phyloP scores from a whole-genome alignment of 2,797 vertebrate species.

The Vespertilio murinus region DNA sequence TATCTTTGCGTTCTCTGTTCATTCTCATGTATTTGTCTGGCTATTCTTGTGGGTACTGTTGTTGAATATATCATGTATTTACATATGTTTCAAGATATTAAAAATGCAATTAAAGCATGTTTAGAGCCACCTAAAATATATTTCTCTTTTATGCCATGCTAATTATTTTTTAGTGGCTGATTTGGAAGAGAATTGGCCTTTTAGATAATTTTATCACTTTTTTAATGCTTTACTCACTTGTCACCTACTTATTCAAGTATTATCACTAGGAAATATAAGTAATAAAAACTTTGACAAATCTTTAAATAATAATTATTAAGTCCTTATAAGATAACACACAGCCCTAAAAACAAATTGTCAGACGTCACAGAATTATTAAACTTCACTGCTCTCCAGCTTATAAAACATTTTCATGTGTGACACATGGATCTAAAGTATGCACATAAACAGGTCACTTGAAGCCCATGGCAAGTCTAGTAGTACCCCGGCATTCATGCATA shows the following conservation, averaged over 20 bases:
- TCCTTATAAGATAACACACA: not conserved
- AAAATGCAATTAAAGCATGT: not conserved
- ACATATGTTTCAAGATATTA: not conserved
- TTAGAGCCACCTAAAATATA: not conserved
- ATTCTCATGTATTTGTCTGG: not conserved
- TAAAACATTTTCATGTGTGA: not conserved
- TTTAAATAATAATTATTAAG: not conserved
- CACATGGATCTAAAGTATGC: not conserved
- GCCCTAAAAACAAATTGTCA: not conserved
- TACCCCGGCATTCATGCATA: not conserved
- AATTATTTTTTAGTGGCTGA: not conserved
- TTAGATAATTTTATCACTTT: not conserved
- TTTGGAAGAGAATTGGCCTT: not conserved
- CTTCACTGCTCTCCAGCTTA: not conserved
- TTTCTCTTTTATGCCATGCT: not conserved
- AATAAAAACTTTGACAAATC: not conserved
- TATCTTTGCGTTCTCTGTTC: not conserved
- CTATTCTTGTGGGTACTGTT: not conserved
- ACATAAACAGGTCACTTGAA: not conserved
- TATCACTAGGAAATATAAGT: not conserved
- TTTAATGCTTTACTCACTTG: not conserved
- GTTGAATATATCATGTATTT: not conserved
- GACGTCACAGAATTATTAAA: not conserved
- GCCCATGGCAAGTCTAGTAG: not conserved
- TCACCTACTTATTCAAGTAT: not conserved